Evolutionary conservation across 2,113 vertebrate genomes (phyloP).

Genomic region (Brienomyrus brachyistius): DNA sequence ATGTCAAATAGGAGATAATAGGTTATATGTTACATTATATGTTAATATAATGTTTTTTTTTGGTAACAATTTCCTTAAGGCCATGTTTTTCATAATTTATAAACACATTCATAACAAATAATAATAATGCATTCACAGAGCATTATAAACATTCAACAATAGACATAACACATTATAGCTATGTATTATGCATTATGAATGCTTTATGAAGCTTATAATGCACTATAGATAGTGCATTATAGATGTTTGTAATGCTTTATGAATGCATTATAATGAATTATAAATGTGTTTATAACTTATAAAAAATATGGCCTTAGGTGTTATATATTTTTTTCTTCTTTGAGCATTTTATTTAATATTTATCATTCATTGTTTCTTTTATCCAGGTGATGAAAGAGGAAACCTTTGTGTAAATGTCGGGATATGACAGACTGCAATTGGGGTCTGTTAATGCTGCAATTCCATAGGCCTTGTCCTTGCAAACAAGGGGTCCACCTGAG

Average conservation of each 20-base stretch:
- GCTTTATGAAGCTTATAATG: no score
- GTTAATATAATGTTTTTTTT: not conserved
- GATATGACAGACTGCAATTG: not conserved
- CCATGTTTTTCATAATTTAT: no score
- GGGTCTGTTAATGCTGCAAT: not conserved
- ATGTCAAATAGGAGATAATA: not conserved
- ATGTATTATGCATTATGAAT: no score
- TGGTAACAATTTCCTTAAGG: not conserved
- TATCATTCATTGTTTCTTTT: not conserved
- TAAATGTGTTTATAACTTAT: no score
- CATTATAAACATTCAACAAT: no score
- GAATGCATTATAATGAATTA: no score
- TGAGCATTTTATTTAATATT: not conserved
- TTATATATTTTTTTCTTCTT: not conserved
- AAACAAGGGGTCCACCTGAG: constrained; percentile 14
- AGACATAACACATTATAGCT: no score
- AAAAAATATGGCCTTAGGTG: no score
- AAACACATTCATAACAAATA: not conserved
- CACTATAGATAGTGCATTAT: no score
- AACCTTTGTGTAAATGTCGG: constrained; percentile 5
- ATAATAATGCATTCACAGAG: no score
- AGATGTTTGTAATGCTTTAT: no score
- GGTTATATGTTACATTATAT: not conserved
- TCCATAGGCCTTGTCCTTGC: not conserved
- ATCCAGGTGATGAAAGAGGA: constrained; percentile 14